Evolutionary conservation across 2,113 vertebrate genomes (phyloP).

Genomic region (Garra rufa): DNA sequence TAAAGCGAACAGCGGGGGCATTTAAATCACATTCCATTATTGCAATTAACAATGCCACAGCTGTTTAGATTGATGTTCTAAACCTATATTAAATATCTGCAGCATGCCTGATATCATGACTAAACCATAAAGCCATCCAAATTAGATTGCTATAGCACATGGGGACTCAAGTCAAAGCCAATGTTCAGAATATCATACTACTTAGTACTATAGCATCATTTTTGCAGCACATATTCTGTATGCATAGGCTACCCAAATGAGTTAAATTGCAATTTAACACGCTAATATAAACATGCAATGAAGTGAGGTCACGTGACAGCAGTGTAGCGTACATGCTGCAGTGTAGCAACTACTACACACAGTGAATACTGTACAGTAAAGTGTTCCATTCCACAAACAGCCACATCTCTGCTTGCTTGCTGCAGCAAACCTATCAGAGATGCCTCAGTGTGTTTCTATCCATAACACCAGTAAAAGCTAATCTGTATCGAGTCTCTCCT

Average conservation of each 20-base stretch:
- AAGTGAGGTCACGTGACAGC: too few species aligned
- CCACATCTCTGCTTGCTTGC: neutral
- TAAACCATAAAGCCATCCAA: neutral
- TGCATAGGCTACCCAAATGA: too few species aligned
- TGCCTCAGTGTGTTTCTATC: neutral
- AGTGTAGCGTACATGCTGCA: too few species aligned
- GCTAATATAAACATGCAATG: too few species aligned
- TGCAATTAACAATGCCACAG: slow-evolving; percentile 43
- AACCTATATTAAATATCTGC: neutral
- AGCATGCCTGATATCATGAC: neutral
- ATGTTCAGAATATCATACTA: neutral
- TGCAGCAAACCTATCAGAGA: neutral
- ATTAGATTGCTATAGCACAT: neutral
- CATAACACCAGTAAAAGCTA: neutral
- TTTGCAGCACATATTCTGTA: neutral
- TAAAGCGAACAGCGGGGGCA: slow-evolving; percentile 8
- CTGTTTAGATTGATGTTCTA: slow-evolving; percentile 16
- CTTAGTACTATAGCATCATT: neutral
- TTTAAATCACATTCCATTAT: slow-evolving; percentile 36
- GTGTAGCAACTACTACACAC: neutral
- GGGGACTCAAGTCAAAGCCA: neutral
- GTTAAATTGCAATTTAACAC: too few species aligned
- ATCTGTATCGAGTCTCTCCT: neutral
- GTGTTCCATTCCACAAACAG: neutral
- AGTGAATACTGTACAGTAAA: neutral